These are phyloP conservation scores for Mongoloraphidia duomilia DNA, from an alignment of 2,888 invertebrate species.

Conservation along the genomic window DNA sequence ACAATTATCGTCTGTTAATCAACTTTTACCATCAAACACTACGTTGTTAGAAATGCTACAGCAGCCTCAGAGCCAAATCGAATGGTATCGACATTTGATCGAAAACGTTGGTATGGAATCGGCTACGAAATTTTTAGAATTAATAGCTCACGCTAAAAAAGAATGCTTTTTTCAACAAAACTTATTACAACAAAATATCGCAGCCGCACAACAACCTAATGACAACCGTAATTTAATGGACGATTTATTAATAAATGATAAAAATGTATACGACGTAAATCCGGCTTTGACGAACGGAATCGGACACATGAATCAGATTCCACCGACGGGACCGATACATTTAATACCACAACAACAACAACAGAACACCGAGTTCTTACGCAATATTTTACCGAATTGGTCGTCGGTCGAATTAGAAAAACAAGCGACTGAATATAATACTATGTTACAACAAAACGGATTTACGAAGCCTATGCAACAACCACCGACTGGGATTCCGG, in stretches of 20 bases:
- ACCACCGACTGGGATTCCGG: not conserved
- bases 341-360: not conserved
- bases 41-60: slow-evolving; percentile 40
- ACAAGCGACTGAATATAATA: not conserved
- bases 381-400: not conserved
- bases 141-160: slow-evolving; percentile 18
- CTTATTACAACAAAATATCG: slow-evolving; percentile 4
- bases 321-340: not conserved
- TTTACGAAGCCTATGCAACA: not conserved
- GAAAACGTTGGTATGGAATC: slow-evolving; percentile 39
- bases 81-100: slow-evolving; percentile 40
- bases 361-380: not conserved
- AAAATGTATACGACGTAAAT: not conserved
- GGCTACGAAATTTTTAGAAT: slow-evolving; percentile 37
- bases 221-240: slow-evolving; percentile 10
- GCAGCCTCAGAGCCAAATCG: slow-evolving; percentile 36
- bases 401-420: not conserved
- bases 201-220: slow-evolving; percentile 12
- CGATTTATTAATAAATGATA: not conserved
- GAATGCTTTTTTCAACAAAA: slow-evolving; percentile 11
- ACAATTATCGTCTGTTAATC: slow-evolving; percentile 13
- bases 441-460: not conserved
- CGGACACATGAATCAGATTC: not conserved
- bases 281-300: not conserved
- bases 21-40: slow-evolving; percentile 38